These are phyloP conservation scores for Monarcha castaneiventris DNA, from an alignment of 2,113 vertebrate genomes.

Conservation along the genomic window DNA sequence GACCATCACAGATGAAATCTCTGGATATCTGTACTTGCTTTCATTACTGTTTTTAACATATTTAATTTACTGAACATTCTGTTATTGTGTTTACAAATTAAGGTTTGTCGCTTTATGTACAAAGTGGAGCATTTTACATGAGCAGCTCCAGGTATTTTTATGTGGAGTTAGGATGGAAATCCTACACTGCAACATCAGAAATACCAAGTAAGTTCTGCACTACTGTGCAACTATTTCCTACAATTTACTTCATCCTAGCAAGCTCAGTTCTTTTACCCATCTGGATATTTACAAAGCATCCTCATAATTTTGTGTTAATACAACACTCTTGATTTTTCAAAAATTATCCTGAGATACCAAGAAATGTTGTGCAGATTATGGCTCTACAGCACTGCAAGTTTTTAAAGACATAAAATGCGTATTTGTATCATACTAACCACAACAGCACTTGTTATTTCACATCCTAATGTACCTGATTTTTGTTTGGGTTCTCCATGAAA, in stretches of 20 bases:
- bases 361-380: not conserved
- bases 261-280: not conserved
- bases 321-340: not conserved
- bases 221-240: not conserved
- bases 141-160: not conserved
- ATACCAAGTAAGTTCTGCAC: not conserved
- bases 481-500: conserved; percentile 98
- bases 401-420: not conserved
- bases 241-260: not conserved
- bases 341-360: not conserved
- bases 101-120: not conserved
- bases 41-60: not conserved
- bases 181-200: not conserved
- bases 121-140: not conserved
- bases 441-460: not conserved
- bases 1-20: not conserved
- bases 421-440: not conserved
- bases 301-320: not conserved
- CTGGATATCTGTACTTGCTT: not conserved
- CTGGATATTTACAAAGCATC: not conserved
- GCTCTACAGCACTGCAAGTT: not conserved
- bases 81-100: not conserved
- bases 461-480: conserved; percentile 88
- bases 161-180: not conserved
- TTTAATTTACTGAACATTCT: not conserved